These are phyloP conservation scores for Tiphia femorata DNA, from an alignment of 2,888 invertebrate species.

Conservation along the genomic window DNA sequence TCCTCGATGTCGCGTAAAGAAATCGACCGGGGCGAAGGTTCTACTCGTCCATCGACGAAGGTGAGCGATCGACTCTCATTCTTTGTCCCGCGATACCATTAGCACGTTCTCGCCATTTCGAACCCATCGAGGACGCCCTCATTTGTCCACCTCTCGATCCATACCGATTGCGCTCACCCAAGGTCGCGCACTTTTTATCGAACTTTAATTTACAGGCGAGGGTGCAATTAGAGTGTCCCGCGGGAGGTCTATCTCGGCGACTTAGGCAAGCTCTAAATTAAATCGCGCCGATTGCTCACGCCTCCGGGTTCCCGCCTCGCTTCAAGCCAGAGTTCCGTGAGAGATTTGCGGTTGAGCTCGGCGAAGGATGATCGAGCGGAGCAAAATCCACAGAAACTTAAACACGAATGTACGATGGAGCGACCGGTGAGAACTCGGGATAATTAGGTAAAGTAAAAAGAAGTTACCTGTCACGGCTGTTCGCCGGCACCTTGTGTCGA, in stretches of 20 bases:
- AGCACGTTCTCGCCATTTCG: no score
- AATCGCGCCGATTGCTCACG: slow-evolving; percentile 33
- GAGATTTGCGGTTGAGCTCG: slow-evolving; percentile 9
- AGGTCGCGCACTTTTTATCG: slow-evolving; percentile 43
- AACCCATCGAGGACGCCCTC: no score
- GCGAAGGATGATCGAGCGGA: slow-evolving; percentile 8
- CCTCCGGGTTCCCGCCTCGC: neutral
- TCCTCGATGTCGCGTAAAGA: no score
- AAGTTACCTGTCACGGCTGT: slow-evolving; percentile 16
- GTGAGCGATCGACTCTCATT: no score
- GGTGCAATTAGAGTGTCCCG: slow-evolving; percentile 54
- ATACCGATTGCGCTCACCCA: slow-evolving; percentile 15
- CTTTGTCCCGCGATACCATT: no score
- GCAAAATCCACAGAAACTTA: neutral
- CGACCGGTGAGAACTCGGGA: slow-evolving; percentile 36
- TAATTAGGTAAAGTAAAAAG: slow-evolving; percentile 35
- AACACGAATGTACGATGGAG: slow-evolving; percentile 14
- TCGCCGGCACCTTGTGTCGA: slow-evolving; percentile 1
- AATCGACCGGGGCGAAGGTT: no score
- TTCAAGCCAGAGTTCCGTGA: slow-evolving; percentile 13
- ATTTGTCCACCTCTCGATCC: slow-evolving; percentile 5
- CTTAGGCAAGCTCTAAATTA: slow-evolving; percentile 50
- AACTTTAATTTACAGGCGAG: slow-evolving; percentile 48
- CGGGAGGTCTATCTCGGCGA: slow-evolving; percentile 33
- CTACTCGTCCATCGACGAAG: no score